These are phyloP conservation scores for Helogale parvula DNA, from an alignment of 2,113 vertebrate genomes.

Conservation along the genomic window DNA sequence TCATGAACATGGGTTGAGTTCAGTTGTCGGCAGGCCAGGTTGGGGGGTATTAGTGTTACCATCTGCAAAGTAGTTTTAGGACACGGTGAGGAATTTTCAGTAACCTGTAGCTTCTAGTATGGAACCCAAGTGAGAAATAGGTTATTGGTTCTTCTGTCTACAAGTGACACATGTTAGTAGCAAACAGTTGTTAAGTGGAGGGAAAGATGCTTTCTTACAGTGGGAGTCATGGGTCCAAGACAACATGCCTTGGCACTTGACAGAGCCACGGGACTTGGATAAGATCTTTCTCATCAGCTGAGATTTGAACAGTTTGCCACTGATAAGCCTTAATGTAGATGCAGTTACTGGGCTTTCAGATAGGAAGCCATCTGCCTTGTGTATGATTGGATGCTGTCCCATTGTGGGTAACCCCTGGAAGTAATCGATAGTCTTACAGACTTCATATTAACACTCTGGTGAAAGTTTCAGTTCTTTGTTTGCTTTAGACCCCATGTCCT, in stretches of 20 bases:
- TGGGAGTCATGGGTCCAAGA: neutral
- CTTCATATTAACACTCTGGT: neutral
- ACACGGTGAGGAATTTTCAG: neutral
- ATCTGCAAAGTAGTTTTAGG: constrained; percentile 4
- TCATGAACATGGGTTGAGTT: neutral
- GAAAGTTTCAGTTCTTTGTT: neutral
- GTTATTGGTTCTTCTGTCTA: neutral
- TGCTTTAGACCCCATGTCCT: neutral
- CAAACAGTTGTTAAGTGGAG: neutral
- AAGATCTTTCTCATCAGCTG: neutral
- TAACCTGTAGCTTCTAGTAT: neutral
- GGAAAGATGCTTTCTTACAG: neutral
- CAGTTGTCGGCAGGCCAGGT: neutral
- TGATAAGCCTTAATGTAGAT: neutral
- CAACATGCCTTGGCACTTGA: neutral
- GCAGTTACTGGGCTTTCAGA: neutral
- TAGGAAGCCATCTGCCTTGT: neutral
- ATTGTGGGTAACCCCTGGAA: neutral
- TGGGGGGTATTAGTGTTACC: neutral
- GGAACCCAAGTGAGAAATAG: neutral
- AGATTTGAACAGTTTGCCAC: neutral
- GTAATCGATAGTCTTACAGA: neutral
- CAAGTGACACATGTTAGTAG: neutral
- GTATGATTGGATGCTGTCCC: neutral
- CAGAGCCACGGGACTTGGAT: neutral